Percentiles rank a stretch among this genome's conserved stretches.
phyloP scores from a whole-genome alignment of 2,888 invertebrate genomes.

The Pristionchus exspectatus region DNA sequence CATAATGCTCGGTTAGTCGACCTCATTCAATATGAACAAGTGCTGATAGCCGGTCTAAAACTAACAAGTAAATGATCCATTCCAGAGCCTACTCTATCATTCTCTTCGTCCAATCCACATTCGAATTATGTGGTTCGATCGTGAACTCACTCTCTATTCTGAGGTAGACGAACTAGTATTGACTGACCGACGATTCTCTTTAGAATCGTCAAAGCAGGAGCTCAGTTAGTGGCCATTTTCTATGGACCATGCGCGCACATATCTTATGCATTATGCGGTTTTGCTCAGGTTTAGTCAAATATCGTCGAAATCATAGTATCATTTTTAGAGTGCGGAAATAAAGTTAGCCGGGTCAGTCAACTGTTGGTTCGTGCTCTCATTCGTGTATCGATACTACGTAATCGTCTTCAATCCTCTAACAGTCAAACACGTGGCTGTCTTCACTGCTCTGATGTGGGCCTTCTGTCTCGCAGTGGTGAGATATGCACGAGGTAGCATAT shows the following conservation, averaged over 20 bases:
- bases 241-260: background rate
- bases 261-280: background rate
- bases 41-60: too few relatives aligned
- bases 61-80: too few relatives aligned
- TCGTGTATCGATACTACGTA: constrained; percentile 16
- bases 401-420: background rate
- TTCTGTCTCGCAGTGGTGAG: background rate
- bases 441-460: background rate
- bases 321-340: background rate
- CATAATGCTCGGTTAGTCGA: too few relatives aligned
- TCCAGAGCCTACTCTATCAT: background rate
- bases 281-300: background rate
- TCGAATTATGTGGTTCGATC: background rate
- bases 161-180: background rate
- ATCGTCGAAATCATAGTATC: too few relatives aligned
- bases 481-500: background rate
- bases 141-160: background rate
- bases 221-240: background rate
- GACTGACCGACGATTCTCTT: background rate
- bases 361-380: background rate
- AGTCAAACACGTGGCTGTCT: background rate
- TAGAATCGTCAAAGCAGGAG: constrained; percentile 1
- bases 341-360: background rate
- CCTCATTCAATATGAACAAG: too few relatives aligned
- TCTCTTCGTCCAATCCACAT: background rate